Percentiles rank a stretch among this genome's conserved stretches.
Conservation (phyloP, 2,888 invertebrate species). For the Resseliella maxima region DNA sequence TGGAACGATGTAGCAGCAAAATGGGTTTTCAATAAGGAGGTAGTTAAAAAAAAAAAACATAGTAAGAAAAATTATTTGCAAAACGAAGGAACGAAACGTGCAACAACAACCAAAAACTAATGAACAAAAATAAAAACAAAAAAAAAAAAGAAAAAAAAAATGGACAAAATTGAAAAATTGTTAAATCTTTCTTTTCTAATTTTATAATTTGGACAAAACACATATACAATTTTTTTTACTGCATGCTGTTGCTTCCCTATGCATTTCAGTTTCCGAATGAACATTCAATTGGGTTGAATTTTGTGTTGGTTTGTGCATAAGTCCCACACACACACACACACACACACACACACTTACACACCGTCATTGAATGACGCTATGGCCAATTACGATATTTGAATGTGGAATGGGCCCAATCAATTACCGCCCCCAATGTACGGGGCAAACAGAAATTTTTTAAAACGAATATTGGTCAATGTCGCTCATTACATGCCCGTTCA, state of each 20-base stretch:
- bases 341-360: too few species aligned
- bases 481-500: neutral
- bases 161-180: constrained; percentile 47
- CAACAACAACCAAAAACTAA: too few species aligned
- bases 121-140: too few species aligned
- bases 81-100: constrained; percentile 31
- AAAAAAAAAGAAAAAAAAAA: neutral
- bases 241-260: constrained; percentile 11
- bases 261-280: neutral
- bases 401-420: too few species aligned
- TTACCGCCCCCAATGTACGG: too few species aligned
- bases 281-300: neutral
- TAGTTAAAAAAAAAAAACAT: neutral
- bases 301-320: neutral
- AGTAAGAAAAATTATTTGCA: neutral
- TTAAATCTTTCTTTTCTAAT: constrained; percentile 48
- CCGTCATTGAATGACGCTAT: too few species aligned
- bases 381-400: too few species aligned
- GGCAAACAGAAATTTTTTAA: too few species aligned
- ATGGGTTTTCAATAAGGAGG: constrained; percentile 29
- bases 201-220: constrained; percentile 37
- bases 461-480: too few species aligned
- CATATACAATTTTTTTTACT: constrained; percentile 37
- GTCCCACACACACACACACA: too few species aligned
- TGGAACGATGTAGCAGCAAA: neutral